phyloP scores from a whole-genome alignment of 2,888 invertebrate genomes.

The Buathra laborator region DNA sequence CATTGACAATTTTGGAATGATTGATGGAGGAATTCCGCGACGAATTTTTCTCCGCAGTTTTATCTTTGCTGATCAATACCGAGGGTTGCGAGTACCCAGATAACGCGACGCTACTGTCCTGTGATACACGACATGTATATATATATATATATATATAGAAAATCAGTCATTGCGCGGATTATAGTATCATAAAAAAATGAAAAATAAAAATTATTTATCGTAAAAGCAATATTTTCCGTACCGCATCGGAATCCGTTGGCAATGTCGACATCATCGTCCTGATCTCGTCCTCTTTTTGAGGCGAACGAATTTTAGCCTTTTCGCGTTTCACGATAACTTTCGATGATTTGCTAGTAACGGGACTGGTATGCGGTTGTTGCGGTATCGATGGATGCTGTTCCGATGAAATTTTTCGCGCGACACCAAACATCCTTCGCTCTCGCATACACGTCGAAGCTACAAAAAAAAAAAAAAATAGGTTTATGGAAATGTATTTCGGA shows the following conservation, averaged over 20 bases:
- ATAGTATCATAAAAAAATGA: neutral
- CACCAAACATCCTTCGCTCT: constrained; percentile 21
- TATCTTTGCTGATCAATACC: neutral
- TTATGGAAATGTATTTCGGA: neutral
- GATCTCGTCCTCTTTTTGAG: constrained; percentile 81
- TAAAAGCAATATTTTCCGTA: constrained; percentile 56
- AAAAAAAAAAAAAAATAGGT: neutral
- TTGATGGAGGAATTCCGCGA: constrained; percentile 1
- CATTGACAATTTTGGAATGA: constrained; percentile 31
- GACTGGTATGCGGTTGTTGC: constrained; percentile 71
- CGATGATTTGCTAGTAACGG: constrained; percentile 66
- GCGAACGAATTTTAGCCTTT: constrained; percentile 71
- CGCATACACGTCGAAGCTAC: constrained; percentile 31
- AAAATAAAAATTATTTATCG: neutral
- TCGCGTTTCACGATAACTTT: constrained; percentile 68
- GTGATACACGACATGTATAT: neutral
- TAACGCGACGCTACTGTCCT: constrained; percentile 61
- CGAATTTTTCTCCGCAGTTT: constrained; percentile 5
- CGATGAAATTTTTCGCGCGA: constrained; percentile 28
- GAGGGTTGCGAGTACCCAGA: constrained; percentile 27
- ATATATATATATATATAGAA: neutral
- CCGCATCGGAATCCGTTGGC: constrained; percentile 78
- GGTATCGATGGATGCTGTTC: constrained; percentile 68
- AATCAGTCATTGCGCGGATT: too few relatives aligned
- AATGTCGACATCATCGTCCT: constrained; percentile 82